Evolutionary conservation across 2,797 vertebrate genomes (phyloP).

Genomic region (Sebastes umbrosus): DNA sequence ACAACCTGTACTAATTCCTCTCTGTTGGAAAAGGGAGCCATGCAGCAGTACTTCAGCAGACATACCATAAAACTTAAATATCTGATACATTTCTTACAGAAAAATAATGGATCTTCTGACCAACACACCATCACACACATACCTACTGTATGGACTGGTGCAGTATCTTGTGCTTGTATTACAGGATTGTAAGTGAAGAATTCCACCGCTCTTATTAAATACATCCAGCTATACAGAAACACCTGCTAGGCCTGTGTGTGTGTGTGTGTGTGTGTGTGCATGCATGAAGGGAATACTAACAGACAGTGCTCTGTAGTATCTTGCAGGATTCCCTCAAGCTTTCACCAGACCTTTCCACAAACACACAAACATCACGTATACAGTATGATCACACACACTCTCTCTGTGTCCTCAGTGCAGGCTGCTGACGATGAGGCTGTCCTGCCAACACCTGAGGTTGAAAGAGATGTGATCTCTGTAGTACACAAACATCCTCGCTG

Average conservation of each 20-base stretch:
- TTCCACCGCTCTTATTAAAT: background rate
- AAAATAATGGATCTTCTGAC: background rate
- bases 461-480: background rate
- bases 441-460: background rate
- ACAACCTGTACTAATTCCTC: background rate
- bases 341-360: background rate
- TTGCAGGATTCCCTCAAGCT: conserved; percentile 21
- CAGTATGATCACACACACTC: background rate
- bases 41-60: background rate
- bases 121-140: background rate
- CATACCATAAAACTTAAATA: background rate
- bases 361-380: background rate
- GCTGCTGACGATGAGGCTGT: background rate
- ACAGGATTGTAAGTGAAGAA: background rate
- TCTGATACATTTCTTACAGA: background rate
- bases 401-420: background rate
- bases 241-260: conserved; percentile 7
- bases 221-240: conserved; percentile 10
- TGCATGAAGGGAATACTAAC: conserved; percentile 26
- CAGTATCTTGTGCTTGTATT: background rate
- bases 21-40: background rate
- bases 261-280: background rate
- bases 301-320: conserved; percentile 7
- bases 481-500: background rate
- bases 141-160: background rate